phyloP scores from a whole-genome alignment of 2,888 invertebrate species.

The Dromius quadrimaculatus region DNA sequence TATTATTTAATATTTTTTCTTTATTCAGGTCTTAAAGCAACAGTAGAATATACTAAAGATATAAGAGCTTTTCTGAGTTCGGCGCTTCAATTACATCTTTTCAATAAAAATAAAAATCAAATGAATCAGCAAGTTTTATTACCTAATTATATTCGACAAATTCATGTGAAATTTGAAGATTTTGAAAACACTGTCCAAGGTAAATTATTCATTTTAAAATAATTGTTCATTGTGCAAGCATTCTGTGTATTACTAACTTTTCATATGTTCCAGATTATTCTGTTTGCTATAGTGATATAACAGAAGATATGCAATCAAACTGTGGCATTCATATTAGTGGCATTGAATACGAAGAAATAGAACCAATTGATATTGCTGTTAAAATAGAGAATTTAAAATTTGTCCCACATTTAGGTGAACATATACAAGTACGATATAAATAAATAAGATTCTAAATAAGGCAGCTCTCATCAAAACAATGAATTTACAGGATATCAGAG shows the following conservation, averaged over 20 bases:
- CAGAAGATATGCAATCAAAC: neutral
- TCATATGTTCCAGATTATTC: neutral
- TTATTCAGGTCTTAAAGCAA: slow-evolving; percentile 4
- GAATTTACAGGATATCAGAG: slow-evolving; percentile 4
- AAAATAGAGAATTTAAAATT: slow-evolving; percentile 4
- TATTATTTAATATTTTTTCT: neutral
- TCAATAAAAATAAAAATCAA: neutral
- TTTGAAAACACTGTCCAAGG: neutral
- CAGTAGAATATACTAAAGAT: neutral
- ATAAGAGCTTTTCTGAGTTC: neutral
- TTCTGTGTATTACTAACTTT: neutral
- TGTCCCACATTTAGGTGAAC: neutral
- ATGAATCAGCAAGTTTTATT: neutral
- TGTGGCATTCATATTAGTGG: slow-evolving; percentile 3
- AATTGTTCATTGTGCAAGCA: neutral
- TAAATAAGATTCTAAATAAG: neutral
- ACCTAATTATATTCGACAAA: slow-evolving; percentile 8
- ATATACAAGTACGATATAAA: neutral
- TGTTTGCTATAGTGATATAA: neutral
- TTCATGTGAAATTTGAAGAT: neutral
- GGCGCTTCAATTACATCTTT: slow-evolving; percentile 1
- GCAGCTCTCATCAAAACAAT: neutral
- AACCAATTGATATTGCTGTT: neutral
- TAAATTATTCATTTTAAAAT: neutral
- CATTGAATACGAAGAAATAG: slow-evolving; percentile 4